Percentiles rank a stretch among this genome's conserved stretches.
These are phyloP conservation scores for Sylvilagus floridanus DNA, from an alignment of 2,797 vertebrate genomes.

Conservation along the genomic window DNA sequence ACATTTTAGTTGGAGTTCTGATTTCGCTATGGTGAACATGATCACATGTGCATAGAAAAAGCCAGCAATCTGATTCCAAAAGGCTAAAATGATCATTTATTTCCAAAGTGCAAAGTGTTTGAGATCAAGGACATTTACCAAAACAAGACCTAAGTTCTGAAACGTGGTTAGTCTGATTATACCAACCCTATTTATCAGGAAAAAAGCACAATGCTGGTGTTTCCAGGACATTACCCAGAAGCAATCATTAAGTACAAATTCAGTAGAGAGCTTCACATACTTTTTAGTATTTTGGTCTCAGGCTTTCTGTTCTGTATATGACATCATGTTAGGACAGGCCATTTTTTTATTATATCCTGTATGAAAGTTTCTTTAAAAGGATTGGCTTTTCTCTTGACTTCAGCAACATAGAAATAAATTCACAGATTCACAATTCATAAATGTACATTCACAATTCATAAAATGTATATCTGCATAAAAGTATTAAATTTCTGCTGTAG, in stretches of 20 bases:
- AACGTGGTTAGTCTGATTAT: neutral
- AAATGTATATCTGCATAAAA: neutral
- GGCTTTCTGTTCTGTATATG: neutral
- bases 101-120: conserved; percentile 19
- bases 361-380: conserved; percentile 1
- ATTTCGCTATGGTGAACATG: neutral
- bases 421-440: neutral
- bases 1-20: neutral
- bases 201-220: neutral
- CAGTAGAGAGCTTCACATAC: neutral
- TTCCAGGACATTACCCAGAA: neutral
- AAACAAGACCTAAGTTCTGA: neutral
- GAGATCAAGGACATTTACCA: neutral
- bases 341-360: neutral
- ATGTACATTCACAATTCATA: neutral
- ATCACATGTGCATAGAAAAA: neutral
- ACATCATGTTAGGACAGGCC: neutral
- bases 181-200: neutral
- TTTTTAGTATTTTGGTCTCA: neutral
- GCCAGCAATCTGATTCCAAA: neutral
- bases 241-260: neutral
- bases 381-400: conserved; percentile 31
- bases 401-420: neutral
- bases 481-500: neutral
- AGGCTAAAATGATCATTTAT: neutral